Evolutionary conservation across 2,888 invertebrate species (phyloP).

Genomic region (Epistrophella euchroma): DNA sequence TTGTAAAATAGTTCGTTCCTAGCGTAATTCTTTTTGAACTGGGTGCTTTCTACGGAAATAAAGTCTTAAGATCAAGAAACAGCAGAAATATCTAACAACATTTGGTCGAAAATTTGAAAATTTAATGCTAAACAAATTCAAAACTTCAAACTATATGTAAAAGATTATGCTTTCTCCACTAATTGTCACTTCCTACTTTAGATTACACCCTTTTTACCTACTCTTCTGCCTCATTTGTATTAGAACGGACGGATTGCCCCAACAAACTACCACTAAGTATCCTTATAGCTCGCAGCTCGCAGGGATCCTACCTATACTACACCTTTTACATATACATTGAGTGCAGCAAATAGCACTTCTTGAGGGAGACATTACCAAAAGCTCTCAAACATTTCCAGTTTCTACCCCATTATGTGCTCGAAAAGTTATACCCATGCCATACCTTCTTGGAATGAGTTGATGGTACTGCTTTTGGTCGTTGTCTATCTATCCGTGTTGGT

Average conservation of each 20-base stretch:
- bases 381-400: slow-evolving; percentile 72
- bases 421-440: slow-evolving; percentile 53
- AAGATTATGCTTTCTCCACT: slow-evolving; percentile 34
- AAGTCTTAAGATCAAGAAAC: too few relatives aligned
- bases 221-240: slow-evolving; percentile 12
- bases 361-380: slow-evolving; percentile 75
- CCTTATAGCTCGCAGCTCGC: slow-evolving; percentile 37
- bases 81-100: neutral
- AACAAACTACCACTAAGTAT: slow-evolving; percentile 62
- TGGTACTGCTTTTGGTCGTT: slow-evolving; percentile 15
- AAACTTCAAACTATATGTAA: neutral
- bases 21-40: too few relatives aligned
- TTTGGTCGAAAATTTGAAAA: slow-evolving; percentile 7
- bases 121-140: neutral
- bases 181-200: slow-evolving; percentile 56
- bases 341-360: slow-evolving; percentile 62
- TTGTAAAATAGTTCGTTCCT: too few relatives aligned
- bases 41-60: too few relatives aligned
- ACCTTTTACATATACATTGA: neutral
- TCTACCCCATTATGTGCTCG: slow-evolving; percentile 74
- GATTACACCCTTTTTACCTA: slow-evolving; percentile 17
- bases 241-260: slow-evolving; percentile 41
- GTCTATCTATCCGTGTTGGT: slow-evolving; percentile 35
- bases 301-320: neutral
- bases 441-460: neutral